Base-by-base conservation (phyloP, 2,797 vertebrate species). In the Halcyon smyrnensis region DNA sequence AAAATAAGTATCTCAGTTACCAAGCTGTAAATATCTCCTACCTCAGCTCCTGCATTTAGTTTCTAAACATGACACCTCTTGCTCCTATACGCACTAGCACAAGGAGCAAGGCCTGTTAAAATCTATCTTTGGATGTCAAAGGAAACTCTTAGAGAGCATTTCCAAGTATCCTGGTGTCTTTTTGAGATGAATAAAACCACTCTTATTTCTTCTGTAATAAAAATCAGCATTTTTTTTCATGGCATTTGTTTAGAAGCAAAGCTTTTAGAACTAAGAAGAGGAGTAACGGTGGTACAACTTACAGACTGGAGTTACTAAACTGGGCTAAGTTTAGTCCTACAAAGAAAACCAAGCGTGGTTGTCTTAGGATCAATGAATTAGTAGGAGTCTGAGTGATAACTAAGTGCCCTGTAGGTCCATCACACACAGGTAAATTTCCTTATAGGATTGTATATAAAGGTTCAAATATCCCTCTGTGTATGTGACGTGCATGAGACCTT, bases 11-110 rank as follows among this genome's bases (percentile, higher is more conserved):
- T 96, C 97, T 96, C 92, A 2, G 83, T 97, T 95, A 96, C 97
- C 84, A 87, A 95, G 97, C 96, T 84, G 65, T 93, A 96, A 95
- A 91, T 79, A 87, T 95, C 90, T 93, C 77, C 97, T 97, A 96
- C 93, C 93, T 97, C 92, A 91, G 96, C 82, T 91, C 80, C 91
- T 93, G 77, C 93, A 91, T 96, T 96, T 97, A 93, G 94, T 94
- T 96, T 96, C 95, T 96, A 94, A 95, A 97, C 90, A 84, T 84
- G 96, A 96, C 96, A 94, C 96, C 96, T 95, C 77, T 97, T 97
- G 88, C 94, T 97, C 96, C 95, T 92, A 80, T 90, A 70, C n/a
- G 17, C 59, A 86, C 74, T 91, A 86, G 76, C 75, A 20, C 78
- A 90, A 62, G 80, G 43, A 95, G 89, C 62, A 51, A 39, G 80